Evolutionary conservation across 2,888 invertebrate species (phyloP).

Genomic region (Erebia epiphron): DNA sequence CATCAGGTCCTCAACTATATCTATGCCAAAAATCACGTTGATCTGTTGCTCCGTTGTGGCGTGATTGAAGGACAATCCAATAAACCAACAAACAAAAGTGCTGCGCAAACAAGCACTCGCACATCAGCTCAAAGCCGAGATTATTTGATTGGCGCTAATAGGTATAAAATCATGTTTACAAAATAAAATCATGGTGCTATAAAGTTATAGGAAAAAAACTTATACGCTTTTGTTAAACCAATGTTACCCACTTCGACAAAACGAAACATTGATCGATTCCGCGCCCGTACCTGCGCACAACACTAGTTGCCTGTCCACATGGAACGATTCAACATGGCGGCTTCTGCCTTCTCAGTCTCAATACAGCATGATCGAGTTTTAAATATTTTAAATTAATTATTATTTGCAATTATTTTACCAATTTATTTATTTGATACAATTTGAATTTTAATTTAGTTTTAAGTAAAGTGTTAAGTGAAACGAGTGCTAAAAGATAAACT

Average conservation of each 20-base stretch:
- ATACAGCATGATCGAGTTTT: conserved; percentile 69
- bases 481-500: conserved; percentile 68
- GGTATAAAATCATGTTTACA: too few species aligned
- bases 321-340: conserved; percentile 78
- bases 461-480: conserved; percentile 67
- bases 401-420: conserved; percentile 55
- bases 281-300: conserved; percentile 67
- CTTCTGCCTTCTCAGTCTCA: conserved; percentile 72
- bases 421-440: conserved; percentile 56
- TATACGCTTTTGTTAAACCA: too few species aligned
- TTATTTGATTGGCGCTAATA: too few species aligned
- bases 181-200: too few species aligned
- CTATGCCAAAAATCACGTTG: too few species aligned
- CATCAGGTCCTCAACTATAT: too few species aligned
- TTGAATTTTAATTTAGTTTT: conserved; percentile 62
- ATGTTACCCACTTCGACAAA: conserved; percentile 13
- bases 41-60: too few species aligned
- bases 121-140: too few species aligned
- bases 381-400: conserved; percentile 58
- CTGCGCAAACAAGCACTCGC: too few species aligned
- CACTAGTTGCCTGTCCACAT: conserved; percentile 72
- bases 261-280: conserved; percentile 58
- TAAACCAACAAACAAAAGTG: too few species aligned
- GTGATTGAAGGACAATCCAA: too few species aligned
- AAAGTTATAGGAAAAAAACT: too few species aligned